phyloP scores from a whole-genome alignment of 2,888 invertebrate species.

The Zootermopsis nevadensis region DNA sequence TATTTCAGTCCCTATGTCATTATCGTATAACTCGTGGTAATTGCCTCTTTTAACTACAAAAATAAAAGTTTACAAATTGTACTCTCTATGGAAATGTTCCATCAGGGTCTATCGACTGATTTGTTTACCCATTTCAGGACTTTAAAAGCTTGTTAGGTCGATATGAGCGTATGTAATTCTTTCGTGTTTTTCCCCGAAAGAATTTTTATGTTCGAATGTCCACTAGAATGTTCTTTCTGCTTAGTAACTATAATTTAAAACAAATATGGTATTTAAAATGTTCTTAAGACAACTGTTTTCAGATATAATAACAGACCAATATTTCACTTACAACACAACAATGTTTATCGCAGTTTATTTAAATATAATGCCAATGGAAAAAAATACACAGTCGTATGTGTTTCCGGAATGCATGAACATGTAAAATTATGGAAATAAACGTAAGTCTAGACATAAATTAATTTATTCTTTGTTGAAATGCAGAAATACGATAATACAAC shows the following conservation, averaged over 20 bases:
- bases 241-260: neutral
- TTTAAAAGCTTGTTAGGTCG: neutral
- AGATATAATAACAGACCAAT: too few species aligned
- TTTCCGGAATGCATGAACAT: too few species aligned
- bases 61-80: neutral
- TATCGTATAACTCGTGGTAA: neutral
- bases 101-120: neutral
- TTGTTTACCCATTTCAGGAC: neutral
- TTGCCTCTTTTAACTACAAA: neutral
- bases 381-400: too few species aligned
- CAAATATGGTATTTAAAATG: too few species aligned
- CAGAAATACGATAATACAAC: too few species aligned
- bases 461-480: too few species aligned
- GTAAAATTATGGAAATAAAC: too few species aligned
- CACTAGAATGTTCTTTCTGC: neutral
- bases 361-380: too few species aligned
- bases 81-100: neutral
- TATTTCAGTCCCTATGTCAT: neutral
- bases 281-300: too few species aligned
- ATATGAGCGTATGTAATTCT: neutral
- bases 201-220: neutral
- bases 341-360: too few species aligned
- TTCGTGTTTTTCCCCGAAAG: neutral
- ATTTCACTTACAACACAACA: too few species aligned
- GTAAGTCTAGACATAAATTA: too few species aligned